Base-by-base conservation (phyloP, 92 coral and sea anemone species). In the Metridium senile region DNA sequence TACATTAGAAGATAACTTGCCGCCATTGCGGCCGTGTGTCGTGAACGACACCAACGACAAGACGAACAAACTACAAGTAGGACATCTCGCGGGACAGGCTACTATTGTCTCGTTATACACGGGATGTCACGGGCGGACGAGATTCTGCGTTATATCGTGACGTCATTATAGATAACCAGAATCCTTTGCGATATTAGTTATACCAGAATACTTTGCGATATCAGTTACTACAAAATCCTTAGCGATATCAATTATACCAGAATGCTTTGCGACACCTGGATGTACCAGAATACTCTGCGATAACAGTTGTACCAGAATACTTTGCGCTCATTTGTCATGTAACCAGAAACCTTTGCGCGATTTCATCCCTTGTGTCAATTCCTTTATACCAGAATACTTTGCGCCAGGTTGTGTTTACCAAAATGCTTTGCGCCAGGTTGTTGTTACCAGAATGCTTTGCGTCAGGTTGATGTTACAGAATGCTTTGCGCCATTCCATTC, bases 121-220 rank as follows among this genome's bases (percentile, higher is more conserved):
- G 0, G 59, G 84, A 1, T 89, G 91, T 71, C 89, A 82, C 39
- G 97, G 95, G 9, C 81, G 94, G 49, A 95, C 98, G 58, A 85
- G 93, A 20, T 89, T 95, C 70, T 95, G 99, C 68, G 97, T 95
- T 28, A 80, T 95, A 59, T 88, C 82, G 26, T 94, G 81, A 51
- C 54, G 73, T 17, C 18, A 67, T 39, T n/a, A 17, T 34, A 18
- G 9, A 45, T 7, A 16, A 45, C 9, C 51, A 16, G 7, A 7
- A 45, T 45, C 7, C 9, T 45, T 45, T 45, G 7, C 16, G 16
- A 45, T n/a, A n/a, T n/a, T n/a, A 45, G 51, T 7, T 45, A 45
- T 54, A 10, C 61, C 61, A 54, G 61, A 54, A 54, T 54, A 10
- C 61, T 54, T 54, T 54, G 61, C 23, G 51, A 7, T 16, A 16